Evolutionary conservation across 2,113 vertebrate species (phyloP).

Genomic region (Notothenia coriiceps): DNA sequence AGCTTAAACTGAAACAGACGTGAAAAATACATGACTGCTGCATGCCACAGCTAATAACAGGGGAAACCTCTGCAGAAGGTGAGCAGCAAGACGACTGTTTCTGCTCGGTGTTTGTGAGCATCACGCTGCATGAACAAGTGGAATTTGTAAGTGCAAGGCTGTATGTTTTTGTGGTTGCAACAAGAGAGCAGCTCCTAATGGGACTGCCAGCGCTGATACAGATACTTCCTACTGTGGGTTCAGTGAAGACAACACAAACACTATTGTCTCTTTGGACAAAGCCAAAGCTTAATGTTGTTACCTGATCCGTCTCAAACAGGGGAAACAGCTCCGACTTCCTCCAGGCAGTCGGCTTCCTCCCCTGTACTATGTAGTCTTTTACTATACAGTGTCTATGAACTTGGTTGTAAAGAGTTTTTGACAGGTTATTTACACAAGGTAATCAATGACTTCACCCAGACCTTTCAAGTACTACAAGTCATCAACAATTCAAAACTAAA

Average conservation of each 20-base stretch:
- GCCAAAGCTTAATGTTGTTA: constrained; percentile 24
- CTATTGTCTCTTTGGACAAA: constrained; percentile 41
- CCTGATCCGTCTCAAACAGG: constrained; percentile 20
- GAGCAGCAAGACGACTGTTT: constrained; percentile 1
- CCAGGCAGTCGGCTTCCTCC: constrained; percentile 46
- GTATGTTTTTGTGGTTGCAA: constrained; percentile 16
- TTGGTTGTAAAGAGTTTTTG: neutral
- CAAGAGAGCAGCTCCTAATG: constrained; percentile 32
- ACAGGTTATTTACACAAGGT: neutral
- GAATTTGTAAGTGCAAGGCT: constrained; percentile 1
- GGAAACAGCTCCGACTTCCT: constrained; percentile 63
- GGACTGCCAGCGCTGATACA: constrained; percentile 3
- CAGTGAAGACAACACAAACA: constrained; percentile 14
- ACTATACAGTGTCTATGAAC: neutral
- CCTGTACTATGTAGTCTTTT: constrained; percentile 5
- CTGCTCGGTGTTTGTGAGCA: constrained; percentile 26
- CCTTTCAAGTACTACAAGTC: no score
- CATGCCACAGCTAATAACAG: constrained; percentile 29
- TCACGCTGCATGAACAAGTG: constrained; percentile 18
- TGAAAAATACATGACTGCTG: neutral
- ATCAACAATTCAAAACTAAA: no score
- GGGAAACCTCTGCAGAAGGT: constrained; percentile 16
- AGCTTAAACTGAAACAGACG: constrained; percentile 21
- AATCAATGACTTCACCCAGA: neutral
- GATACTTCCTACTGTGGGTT: constrained; percentile 11